Percentiles rank a stretch among this genome's conserved stretches.
Conservation (phyloP, 1,140 invertebrate species). For the Pantala flavescens region DNA sequence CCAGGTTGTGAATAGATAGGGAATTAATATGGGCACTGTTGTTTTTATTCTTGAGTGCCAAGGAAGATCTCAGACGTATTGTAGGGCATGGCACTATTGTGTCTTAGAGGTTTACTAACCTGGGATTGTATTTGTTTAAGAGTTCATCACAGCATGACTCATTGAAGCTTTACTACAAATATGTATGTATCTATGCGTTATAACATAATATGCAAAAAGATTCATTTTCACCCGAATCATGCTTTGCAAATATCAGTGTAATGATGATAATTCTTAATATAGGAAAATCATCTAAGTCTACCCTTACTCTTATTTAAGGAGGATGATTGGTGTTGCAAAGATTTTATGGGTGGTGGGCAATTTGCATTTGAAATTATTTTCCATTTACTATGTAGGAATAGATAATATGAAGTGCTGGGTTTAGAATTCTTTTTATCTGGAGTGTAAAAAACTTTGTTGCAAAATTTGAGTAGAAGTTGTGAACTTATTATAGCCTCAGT, state of each 20-base stretch:
- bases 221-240: constrained; percentile 3
- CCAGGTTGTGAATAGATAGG: background rate
- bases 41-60: background rate
- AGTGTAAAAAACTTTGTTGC: background rate
- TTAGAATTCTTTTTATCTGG: background rate
- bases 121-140: background rate
- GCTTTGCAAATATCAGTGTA: background rate
- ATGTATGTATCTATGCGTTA: background rate
- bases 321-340: background rate
- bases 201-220: background rate
- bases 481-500: background rate
- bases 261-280: background rate
- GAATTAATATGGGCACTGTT: background rate
- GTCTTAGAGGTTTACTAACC: background rate
- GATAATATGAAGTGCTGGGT: background rate
- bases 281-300: background rate
- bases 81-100: constrained; percentile 4
- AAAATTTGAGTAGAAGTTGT: background rate
- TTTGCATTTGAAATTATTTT: background rate
- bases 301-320: background rate
- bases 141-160: background rate
- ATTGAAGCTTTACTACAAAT: background rate
- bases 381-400: background rate
- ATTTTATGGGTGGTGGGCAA: constrained; percentile 4
- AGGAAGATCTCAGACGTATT: background rate